phyloP scores from a whole-genome alignment of 2,113 vertebrate species.

The Sisor rabdophorus region DNA sequence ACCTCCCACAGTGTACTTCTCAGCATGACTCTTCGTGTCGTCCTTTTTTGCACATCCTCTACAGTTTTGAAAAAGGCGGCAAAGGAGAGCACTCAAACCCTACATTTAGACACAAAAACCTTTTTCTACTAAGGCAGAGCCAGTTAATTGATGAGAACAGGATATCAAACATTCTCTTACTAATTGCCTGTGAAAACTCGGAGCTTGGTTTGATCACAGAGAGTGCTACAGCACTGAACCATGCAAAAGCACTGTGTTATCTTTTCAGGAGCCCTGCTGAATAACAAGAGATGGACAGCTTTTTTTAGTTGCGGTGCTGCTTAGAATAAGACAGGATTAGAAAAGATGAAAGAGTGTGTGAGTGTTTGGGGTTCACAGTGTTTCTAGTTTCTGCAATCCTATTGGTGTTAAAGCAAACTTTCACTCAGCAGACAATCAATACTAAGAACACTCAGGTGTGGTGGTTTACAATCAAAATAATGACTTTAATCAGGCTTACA shows the following conservation, averaged over 20 bases:
- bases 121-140: constrained; percentile 27
- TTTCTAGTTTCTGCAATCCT: constrained; percentile 42
- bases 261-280: constrained; percentile 26
- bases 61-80: constrained; percentile 22
- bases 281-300: constrained; percentile 31
- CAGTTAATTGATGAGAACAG: constrained; percentile 41
- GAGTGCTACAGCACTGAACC: constrained; percentile 25
- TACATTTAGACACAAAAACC: neutral
- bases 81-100: neutral
- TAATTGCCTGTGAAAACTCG: constrained; percentile 43
- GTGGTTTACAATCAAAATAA: constrained; percentile 53
- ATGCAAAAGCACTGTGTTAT: constrained; percentile 33
- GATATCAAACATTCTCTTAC: constrained; percentile 37
- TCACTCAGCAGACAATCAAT: constrained; percentile 50
- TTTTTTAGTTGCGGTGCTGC: constrained; percentile 19
- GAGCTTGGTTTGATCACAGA: constrained; percentile 25
- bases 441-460: constrained; percentile 47
- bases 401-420: constrained; percentile 51
- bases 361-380: constrained; percentile 36
- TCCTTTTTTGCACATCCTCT: constrained; percentile 40
- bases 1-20: constrained; percentile 31
- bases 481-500: constrained; percentile 51
- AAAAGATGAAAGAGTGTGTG: neutral
- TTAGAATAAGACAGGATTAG: constrained; percentile 26
- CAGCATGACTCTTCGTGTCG: constrained; percentile 30